Base-by-base conservation (phyloP, 2,113 vertebrate genomes). In the Chaetodon auriga region DNA sequence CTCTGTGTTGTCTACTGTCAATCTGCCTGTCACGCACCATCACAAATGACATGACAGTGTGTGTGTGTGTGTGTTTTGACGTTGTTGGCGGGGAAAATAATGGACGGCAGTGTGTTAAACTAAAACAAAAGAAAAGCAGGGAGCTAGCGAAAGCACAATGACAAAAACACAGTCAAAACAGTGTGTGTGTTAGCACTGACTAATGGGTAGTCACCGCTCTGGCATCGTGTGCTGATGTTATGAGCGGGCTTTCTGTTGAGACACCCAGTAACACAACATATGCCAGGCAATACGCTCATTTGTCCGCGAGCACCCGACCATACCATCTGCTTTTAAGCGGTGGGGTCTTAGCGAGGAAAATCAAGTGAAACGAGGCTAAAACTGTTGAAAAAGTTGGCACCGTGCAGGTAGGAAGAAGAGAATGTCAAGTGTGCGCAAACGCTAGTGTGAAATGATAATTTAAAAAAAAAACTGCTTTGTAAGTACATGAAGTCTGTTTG, bases 71-170 rank as follows among this genome's bases (percentile, higher is more conserved):
- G 60, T 60, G 80, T 71, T 85, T 55, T 85, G 76, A 89, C 72
- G 77, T 46, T 82, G 80, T 46, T 82, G 80, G 36, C 77, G 74
- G 57, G 21, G 43, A 61, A 73, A 78, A 86, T 80, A 78, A 80
- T 51, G 55, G 55, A 82, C 68, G 64, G 21, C n/a, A 62, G 19
- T 16, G 53, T 77, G 54, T 63, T 75, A 53, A 60, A 60, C 53
- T 49, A 65, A 87, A 80, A 80, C 71, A 86, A 86, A 87, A 82
- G 48, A 69, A 57, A 68, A 68, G 15, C 15, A n/a, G 7, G n/a
- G 30, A 19, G 41, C 16, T 64, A 69, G 30, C 46, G 80, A 80
- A 75, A 46, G 72, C 11, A 15, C 21, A 35, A 5, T 58, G 74
- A 83, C 69, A 73, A 64, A 74, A 58, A 74, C 18, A 64, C 58